phyloP scores from a whole-genome alignment of 2,113 vertebrate genomes.

The Hystrix cristata region DNA sequence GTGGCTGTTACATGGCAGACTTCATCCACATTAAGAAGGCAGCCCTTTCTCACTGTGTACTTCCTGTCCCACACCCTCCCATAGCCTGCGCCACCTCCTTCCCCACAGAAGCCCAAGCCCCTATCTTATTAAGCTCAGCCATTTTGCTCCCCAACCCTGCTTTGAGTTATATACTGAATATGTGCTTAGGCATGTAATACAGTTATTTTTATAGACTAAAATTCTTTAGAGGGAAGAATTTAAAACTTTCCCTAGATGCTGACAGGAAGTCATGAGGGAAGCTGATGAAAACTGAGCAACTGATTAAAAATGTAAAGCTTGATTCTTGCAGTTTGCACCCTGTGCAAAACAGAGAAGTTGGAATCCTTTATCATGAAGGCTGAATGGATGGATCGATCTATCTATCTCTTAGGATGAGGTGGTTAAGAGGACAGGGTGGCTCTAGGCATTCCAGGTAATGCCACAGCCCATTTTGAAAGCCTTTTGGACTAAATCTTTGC shows the following conservation, averaged over 20 bases:
- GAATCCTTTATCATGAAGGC: neutral
- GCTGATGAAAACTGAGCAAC: neutral
- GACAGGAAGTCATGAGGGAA: neutral
- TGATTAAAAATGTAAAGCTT: neutral
- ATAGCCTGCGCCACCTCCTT: neutral
- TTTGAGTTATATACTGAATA: too few relatives aligned
- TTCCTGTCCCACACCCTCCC: neutral
- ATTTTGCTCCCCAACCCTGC: neutral
- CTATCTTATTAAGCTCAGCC: neutral
- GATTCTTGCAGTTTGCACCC: constrained; percentile 28
- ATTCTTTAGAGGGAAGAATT: neutral
- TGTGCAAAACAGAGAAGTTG: neutral
- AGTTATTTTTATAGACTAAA: neutral
- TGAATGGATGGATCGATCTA: neutral
- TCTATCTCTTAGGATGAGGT: neutral
- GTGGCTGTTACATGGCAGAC: neutral
- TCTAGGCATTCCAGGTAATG: neutral
- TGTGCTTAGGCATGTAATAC: neutral
- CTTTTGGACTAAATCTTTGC: neutral
- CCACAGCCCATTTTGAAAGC: neutral
- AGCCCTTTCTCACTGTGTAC: neutral
- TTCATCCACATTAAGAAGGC: neutral
- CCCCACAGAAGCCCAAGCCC: neutral
- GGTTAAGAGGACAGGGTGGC: neutral
- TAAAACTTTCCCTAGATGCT: neutral